A percentile compares a stretch with the other conserved stretches of the same genome.
These are phyloP conservation scores for Drosophila arizonae DNA, from an alignment of 1,140 invertebrate genomes.

Conservation along the genomic window DNA sequence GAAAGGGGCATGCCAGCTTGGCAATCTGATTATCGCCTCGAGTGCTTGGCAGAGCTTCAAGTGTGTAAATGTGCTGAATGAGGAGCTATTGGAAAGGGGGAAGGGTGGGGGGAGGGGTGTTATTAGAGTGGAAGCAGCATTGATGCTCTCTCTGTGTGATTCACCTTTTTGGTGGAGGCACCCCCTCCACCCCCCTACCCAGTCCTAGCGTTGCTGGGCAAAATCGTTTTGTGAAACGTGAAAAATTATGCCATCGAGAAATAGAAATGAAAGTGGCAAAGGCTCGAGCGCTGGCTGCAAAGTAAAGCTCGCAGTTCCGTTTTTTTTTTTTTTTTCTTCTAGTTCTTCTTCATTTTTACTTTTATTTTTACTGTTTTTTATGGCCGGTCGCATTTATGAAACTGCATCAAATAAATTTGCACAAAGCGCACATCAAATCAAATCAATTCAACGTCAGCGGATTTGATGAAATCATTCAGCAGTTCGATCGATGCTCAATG, in stretches of 20 bases:
- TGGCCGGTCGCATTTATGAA: conserved; percentile 62
- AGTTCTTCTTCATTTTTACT: too few species aligned
- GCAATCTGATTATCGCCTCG: conserved; percentile 75
- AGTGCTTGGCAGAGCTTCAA: conserved; percentile 51
- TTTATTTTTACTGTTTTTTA: conserved; percentile 21
- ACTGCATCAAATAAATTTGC: conserved; percentile 73
- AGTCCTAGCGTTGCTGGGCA: conserved; percentile 5
- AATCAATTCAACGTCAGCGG: conserved; percentile 75
- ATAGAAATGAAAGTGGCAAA: conserved; percentile 25
- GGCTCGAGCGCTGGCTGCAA: background rate
- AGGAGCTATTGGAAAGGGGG: too few species aligned
- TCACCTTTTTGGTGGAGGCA: conserved; percentile 8
- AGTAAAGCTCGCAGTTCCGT: too few species aligned
- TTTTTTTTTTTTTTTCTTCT: too few species aligned
- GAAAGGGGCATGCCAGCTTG: conserved; percentile 7
- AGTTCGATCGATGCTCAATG: conserved; percentile 23
- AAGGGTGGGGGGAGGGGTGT: too few species aligned
- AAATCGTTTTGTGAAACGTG: conserved; percentile 40
- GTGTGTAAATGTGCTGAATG: background rate
- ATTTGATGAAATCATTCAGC: conserved; percentile 73
- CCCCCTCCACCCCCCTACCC: background rate
- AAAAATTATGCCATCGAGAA: conserved; percentile 65
- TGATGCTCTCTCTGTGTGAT: conserved; percentile 14
- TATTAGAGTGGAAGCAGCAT: background rate
- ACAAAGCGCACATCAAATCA: conserved; percentile 75